Evolutionary conservation across 2,113 vertebrate species (phyloP).

Genomic region (Pedionomus torquatus): DNA sequence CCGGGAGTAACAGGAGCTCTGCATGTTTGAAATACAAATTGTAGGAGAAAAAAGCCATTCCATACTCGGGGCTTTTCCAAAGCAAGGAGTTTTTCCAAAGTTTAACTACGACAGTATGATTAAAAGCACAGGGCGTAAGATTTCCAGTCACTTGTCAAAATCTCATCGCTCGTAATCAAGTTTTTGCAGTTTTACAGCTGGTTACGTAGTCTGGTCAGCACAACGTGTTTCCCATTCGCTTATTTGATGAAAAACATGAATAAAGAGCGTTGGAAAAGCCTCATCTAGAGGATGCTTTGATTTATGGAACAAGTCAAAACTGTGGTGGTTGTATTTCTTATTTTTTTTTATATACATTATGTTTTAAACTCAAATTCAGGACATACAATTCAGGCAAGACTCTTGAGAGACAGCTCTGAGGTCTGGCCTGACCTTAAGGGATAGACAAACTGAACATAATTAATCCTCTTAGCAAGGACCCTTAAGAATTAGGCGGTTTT

Average conservation of each 20-base stretch:
- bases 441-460: neutral
- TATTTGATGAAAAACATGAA: neutral
- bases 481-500: neutral
- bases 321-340: neutral
- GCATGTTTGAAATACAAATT: neutral
- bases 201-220: neutral
- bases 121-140: neutral
- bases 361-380: neutral
- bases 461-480: neutral
- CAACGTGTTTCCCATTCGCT: neutral
- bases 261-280: neutral
- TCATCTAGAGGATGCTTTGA: neutral
- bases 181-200: neutral
- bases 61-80: neutral
- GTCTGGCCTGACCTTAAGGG: neutral
- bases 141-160: neutral
- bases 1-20: neutral
- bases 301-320: neutral
- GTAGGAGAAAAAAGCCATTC: neutral
- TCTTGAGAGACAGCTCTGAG: neutral
- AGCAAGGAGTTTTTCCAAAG: neutral
- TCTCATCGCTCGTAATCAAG: neutral
- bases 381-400: neutral
- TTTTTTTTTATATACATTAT: no score
- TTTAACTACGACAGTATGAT: neutral